These are phyloP conservation scores for Nymphalis urticae DNA, from an alignment of 2,888 invertebrate species.

Conservation along the genomic window DNA sequence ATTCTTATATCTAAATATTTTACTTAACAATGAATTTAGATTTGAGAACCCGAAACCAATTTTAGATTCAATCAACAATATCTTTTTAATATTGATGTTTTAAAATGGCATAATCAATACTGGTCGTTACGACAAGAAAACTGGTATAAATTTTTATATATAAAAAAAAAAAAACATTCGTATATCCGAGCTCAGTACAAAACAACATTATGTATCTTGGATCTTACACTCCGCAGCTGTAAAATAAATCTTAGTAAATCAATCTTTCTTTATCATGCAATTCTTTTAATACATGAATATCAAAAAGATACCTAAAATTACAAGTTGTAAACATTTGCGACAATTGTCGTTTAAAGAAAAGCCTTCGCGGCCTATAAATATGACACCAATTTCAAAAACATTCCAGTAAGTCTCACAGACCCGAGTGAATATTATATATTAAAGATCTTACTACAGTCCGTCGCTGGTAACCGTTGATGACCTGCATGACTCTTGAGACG, in stretches of 20 bases:
- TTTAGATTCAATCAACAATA: conserved; percentile 2
- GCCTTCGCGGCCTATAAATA: not conserved
- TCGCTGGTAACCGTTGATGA: conserved; percentile 25
- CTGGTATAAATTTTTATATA: not conserved
- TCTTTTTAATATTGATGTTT: conserved; percentile 19
- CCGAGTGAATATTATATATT: conserved; percentile 5
- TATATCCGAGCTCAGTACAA: no score
- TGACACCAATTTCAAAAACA: not conserved
- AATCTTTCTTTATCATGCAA: not conserved
- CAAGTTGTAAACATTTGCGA: not conserved
- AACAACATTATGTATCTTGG: no score
- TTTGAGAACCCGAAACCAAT: conserved; percentile 27
- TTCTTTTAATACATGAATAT: conserved; percentile 13
- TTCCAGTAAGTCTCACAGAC: not conserved
- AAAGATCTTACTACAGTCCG: conserved; percentile 19
- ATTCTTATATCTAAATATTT: conserved; percentile 28
- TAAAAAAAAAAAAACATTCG: not conserved
- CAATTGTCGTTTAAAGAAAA: not conserved
- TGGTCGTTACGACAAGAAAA: not conserved
- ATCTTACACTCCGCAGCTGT: no score
- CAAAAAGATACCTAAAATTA: conserved; percentile 14
- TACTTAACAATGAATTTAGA: conserved; percentile 21
- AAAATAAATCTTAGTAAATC: not conserved
- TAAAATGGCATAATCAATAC: not conserved
- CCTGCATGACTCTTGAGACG: conserved; percentile 7